A percentile compares a stretch with the other conserved stretches of the same genome.
phyloP scores from a whole-genome alignment of 2,888 invertebrate genomes.

The Rhingia rostrata region DNA sequence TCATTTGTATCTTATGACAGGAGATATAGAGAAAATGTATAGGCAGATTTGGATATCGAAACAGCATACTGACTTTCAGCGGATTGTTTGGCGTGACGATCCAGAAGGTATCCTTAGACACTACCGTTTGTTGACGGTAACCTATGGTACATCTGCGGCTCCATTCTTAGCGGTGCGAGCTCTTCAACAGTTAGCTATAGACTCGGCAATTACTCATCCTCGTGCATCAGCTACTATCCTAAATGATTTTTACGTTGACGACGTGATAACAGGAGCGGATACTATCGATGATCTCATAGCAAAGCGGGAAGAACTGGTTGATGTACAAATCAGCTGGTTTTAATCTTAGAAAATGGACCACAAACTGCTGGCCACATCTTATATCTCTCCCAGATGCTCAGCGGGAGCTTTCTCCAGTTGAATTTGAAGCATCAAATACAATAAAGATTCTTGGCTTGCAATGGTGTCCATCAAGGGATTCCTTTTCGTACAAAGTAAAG shows the following conservation, averaged over 20 bases:
- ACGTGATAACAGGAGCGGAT: slow-evolving; percentile 54
- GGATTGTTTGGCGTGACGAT: slow-evolving; percentile 48
- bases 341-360: no score
- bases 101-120: not conserved
- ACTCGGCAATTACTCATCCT: slow-evolving; percentile 53
- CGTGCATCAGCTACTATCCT: slow-evolving; percentile 48
- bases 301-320: not conserved
- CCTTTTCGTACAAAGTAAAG: slow-evolving; percentile 24
- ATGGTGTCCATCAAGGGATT: slow-evolving; percentile 58
- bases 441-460: slow-evolving; percentile 58
- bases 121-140: slow-evolving; percentile 1
- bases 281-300: slow-evolving; percentile 6
- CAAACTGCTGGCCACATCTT: slow-evolving; percentile 2
- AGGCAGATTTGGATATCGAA: not conserved
- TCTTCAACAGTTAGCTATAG: slow-evolving; percentile 64
- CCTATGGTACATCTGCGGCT: slow-evolving; percentile 57
- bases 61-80: slow-evolving; percentile 19
- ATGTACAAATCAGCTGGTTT: not conserved
- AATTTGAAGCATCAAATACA: slow-evolving; percentile 19
- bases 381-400: slow-evolving; percentile 12
- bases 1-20: not conserved
- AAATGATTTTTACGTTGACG: slow-evolving; percentile 75
- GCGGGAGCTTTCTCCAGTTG: slow-evolving; percentile 6
- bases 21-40: slow-evolving; percentile 3
- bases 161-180: slow-evolving; percentile 57